Evolutionary conservation across 2,888 invertebrate genomes (phyloP), one percentile per base, ranked within the genome.

Genomic region (Apodemia mormo): DNA sequence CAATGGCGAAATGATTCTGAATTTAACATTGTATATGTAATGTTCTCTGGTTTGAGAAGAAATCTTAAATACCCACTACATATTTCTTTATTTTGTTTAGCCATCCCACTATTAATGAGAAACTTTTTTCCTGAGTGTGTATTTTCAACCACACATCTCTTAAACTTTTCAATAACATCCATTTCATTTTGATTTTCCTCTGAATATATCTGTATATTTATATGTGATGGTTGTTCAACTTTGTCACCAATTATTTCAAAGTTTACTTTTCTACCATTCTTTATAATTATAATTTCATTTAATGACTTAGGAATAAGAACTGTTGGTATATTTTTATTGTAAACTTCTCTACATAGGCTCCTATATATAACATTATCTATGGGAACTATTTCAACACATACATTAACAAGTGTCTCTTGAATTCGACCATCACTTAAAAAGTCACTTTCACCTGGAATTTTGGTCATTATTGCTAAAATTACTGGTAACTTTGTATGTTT

Each of bases 281-380:
- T 91, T 71, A 95, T 79, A 75, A 91, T 91, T 65, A 95, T 87
- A 73, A 94, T 93, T 22, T 88, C 80, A 79, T 94, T 94, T 68
- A 96, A 83, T 58, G 92, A 86, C 70, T 93, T 88, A 66, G 94
- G 92, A 71, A 95, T 88, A 70, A 94, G 94, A 37, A 95, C 85
- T 74, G 92, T 90, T 5, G 89, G 89, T 79, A 92, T 92, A 74
- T 87, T 83, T 71, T 73, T 82, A 69, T 90, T 89, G 70, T 91
- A 92, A 1, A 89, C 83, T 80, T 93, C 93, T 70, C 85, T 79
- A 68, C 88, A 88, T 2, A 93, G 77, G 69, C 90, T 91, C 81
- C 87, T 86, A 45, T 83, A 93, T 40, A 93, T 81, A 7, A 91
- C 82, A 78, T 87, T 87, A 68, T 92, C 85, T 58, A 93, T 82